Evolutionary conservation across 2,113 vertebrate species (phyloP), one percentile per base, ranked within the genome.

Genomic region (Callaeas wilsoni): DNA sequence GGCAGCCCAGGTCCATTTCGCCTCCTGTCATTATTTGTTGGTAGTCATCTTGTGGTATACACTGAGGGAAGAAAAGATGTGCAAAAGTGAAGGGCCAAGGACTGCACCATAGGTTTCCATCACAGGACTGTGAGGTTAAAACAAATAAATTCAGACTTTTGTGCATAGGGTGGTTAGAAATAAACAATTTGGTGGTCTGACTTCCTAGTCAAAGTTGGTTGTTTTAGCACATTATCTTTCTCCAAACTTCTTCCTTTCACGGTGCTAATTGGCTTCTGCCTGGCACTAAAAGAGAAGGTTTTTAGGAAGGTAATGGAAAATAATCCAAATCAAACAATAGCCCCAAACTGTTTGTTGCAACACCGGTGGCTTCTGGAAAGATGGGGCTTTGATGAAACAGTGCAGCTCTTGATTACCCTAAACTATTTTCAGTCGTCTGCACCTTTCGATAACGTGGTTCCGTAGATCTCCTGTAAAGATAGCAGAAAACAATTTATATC

Each of bases 401-500:
- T 53, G 30, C 60, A 81, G 76, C 30, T 93, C 69, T 70, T 90
- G 64, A 91, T 89, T 92, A 84, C 41, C 23, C 37, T 37, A 50
- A 80, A 89, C 64, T 90, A 59, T 86, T 81, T 95, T 81, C 52
- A 60, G 68, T 44, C 42, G 84, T 84, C 77, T 75, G 52, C 32
- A 87, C 70, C 87, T 89, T 89, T 93, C 0, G 8, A 56, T 95
- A 87, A 85, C 5, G 9, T 73, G 29, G n/a, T 87, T 97, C 84
- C 0, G 5, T 64, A 89, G 89, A 93, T 96, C 49, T 95, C 29
- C 74, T 57, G 53, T 84, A 59, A 79, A 89, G 93, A 93, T 69
- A 87, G 49, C 20, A 79, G 67, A 76, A 91, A 91, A 93, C 78
- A 93, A 84, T 91, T 90, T 95, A 65, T 53, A 80, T 93, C 70